Evolutionary conservation across 2,113 vertebrate species (phyloP), one percentile per base, ranked within the genome.

Genomic region (Sorex fumeus): DNA sequence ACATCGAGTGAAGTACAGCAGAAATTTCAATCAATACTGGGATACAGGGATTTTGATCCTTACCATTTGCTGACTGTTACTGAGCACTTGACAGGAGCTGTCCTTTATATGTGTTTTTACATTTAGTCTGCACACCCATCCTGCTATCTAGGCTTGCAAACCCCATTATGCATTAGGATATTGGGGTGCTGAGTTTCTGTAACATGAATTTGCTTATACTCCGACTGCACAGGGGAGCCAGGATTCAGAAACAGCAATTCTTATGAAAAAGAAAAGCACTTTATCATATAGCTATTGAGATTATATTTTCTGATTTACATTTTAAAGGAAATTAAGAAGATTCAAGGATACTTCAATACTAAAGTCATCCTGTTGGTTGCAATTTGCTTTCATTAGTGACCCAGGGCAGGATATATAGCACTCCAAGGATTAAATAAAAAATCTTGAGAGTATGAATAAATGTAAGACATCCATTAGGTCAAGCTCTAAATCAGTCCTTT

Each of bases 401-500:
- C 50, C 13, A 43, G 60, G 16, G 11, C 30, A 88, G 47, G 70
- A 76, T 43, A 83, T 16, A 50, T 0, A 85, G n/a, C 23, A 75
- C 64, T 90, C 75, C n/a, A 45, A 66, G 34, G 25, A 71, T 0
- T 36, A 19, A 30, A 30, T 23, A 50, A 50, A 27, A 87, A 87
- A n/a, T 71, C 71, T 78, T 40, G 2, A 34, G 40, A 80, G 23
- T 66, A 32, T 27, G 45, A 12, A 7, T 16, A 27, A 6, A 12
- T 60, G 9, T 75, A 28, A 72, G 47, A 40, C 25, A 34, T 64
- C 43, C 32, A n/a, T n/a, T 81, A 45, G 30, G 34, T 27, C 57
- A 50, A 85, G 0, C n/a, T 93, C 88, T 91, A 71, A 82, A 72
- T 90, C 36, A 92, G 66, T 74, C 62, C 81, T 81, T 81, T 76